Conservation (phyloP, 2,113 vertebrate genomes). For the Zapornia atra region DNA sequence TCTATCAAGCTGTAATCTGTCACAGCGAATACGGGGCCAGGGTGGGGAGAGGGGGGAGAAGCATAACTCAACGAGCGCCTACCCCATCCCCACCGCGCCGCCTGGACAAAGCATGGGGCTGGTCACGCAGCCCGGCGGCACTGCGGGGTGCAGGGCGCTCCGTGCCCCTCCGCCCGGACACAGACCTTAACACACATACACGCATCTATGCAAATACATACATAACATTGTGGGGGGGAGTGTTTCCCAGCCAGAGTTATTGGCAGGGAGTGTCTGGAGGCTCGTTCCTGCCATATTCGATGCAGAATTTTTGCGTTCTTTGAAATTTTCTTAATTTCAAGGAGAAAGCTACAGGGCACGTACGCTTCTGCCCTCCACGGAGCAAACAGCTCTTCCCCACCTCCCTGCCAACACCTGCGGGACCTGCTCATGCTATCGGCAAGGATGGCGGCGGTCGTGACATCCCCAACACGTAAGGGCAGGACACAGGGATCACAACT, state of each 20-base stretch:
- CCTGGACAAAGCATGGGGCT: neutral
- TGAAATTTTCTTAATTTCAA: neutral
- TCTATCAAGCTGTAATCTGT: constrained; percentile 27
- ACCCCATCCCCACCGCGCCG: accelerated
- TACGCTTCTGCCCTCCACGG: neutral
- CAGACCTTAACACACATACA: accelerated
- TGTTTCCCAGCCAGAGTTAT: neutral
- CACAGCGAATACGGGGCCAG: neutral
- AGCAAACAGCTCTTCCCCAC: accelerated
- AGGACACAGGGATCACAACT: neutral
- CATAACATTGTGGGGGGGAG: no score
- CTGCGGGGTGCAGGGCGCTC: accelerated
- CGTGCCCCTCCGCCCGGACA: accelerated
- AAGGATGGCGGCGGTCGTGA: accelerated
- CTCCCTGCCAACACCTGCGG: accelerated
- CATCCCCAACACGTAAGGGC: accelerated
- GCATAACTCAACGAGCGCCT: accelerated
- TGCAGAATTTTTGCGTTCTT: neutral
- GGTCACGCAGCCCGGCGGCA: neutral
- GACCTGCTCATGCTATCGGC: accelerated
- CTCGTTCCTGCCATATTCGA: accelerated
- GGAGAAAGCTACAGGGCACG: accelerated
- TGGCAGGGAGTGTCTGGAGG: neutral
- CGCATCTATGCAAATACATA: neutral
- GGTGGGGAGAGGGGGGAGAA: neutral